phyloP scores from a whole-genome alignment of 2,888 invertebrate species.

The Platycnemis pennipes region DNA sequence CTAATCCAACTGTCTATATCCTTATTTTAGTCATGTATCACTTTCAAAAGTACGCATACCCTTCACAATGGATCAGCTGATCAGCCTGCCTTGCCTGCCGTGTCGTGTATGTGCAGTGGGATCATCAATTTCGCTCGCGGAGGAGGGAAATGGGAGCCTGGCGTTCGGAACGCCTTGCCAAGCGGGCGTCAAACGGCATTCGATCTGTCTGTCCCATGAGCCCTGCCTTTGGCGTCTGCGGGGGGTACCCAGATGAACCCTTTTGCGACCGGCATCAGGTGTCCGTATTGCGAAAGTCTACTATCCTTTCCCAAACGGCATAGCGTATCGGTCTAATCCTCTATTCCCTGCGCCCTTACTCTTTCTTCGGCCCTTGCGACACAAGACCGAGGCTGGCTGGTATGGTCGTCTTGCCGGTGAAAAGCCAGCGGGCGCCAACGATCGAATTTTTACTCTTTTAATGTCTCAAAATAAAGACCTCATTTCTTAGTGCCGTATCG shows the following conservation, averaged over 20 bases:
- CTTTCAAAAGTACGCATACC: neutral
- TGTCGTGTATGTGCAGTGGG: neutral
- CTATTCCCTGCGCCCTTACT: neutral
- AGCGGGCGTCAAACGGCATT: neutral
- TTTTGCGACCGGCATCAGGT: neutral
- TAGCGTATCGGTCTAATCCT: neutral
- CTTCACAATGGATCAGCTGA: neutral
- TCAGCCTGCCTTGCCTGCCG: neutral
- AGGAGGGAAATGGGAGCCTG: neutral
- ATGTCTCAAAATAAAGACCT: slow-evolving; percentile 5
- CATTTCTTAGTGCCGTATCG: neutral
- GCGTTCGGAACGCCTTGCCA: neutral
- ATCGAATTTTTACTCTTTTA: slow-evolving; percentile 7
- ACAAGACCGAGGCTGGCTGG: neutral
- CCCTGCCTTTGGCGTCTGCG: neutral
- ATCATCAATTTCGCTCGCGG: neutral
- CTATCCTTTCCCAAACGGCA: neutral
- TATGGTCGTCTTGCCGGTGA: neutral
- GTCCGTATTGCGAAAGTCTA: neutral
- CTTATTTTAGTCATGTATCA: too few relatives aligned
- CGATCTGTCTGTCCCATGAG: neutral
- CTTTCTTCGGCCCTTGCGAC: neutral
- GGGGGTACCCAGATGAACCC: neutral
- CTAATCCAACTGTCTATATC: too few relatives aligned
- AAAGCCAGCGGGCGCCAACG: neutral